Base-by-base conservation (phyloP, 2,113 vertebrate genomes). In the Promerops cafer region DNA sequence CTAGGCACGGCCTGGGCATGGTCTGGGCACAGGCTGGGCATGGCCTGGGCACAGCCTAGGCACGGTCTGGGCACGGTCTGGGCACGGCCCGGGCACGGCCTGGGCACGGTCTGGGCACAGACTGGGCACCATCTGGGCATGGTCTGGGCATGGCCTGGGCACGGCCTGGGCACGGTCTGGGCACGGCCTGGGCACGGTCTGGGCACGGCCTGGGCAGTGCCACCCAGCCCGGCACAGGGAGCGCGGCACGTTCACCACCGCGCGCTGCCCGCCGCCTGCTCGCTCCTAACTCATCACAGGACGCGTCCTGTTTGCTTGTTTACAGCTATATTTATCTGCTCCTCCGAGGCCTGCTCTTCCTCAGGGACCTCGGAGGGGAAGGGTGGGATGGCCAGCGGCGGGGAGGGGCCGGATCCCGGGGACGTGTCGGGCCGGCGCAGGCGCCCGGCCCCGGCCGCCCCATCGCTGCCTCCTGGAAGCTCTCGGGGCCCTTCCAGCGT, bases 241-340 rank as follows among this genome's bases (percentile, higher is more conserved):
- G 26, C 2, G 8, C 28, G 3, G 78, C 85, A 63, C 40, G 31
- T 64, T 75, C 14, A 4, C 64, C 8, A 1, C 71, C 4, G 2
- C 1, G 6, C 47, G 2, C 86, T 42, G 83, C 69, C 75, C 16
- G 4, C 90, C 17, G 85, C 50, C 82, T 47, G 47, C 68, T 75
- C 85, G 68, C 93, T 79, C 92, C 64, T 26, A 28, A 87, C 83
- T n/a, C 90, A 54, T 1, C 52, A 2, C 70, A 13, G 72, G 82
- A 94, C 89, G 81, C 19, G 90, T 97, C 96, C 95, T 97, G 95
- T 97, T 97, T 96, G 94, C 93, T 97, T 95, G 94, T 96, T 97
- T 94, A 96, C 86, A 11, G 88, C 97, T 97, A 97, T 95, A 96
- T 97, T 97, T 97, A 95, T 97, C 95, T 85, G 71, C 93, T 89